Conservation (phyloP, 2,113 vertebrate genomes). For the zebrafish (Danio rerio) region DNA sequence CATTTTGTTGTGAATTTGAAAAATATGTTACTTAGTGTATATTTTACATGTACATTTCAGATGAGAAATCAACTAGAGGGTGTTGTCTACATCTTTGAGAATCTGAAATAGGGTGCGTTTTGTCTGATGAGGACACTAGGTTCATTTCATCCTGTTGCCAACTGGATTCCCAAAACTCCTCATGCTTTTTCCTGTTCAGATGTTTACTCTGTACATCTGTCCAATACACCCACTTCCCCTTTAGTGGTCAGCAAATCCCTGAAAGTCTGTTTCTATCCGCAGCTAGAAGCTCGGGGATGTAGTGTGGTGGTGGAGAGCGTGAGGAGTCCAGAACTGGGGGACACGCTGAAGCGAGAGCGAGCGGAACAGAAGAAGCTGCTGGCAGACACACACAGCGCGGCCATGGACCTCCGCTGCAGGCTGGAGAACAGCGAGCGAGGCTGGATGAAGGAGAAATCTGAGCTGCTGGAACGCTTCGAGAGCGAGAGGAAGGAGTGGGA, state of each 20-base stretch:
- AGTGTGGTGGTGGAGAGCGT: conserved; percentile 59
- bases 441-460: conserved; percentile 90
- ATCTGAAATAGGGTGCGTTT: too few relatives aligned
- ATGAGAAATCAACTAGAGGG: too few relatives aligned
- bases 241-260: conserved; percentile 24
- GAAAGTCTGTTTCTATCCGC: conserved; percentile 38
- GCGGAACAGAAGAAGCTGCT: conserved; percentile 79
- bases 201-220: conserved; percentile 5
- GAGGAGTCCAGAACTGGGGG: conserved; percentile 66
- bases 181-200: conserved; percentile 9
- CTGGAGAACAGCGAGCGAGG: conserved; percentile 84
- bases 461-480: conserved; percentile 92
- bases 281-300: conserved; percentile 74
- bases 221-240: neutral
- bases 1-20: too few relatives aligned
- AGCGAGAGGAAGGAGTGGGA: conserved; percentile 95
- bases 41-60: too few relatives aligned
- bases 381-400: conserved; percentile 71
- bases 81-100: too few relatives aligned
- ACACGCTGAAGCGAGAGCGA: conserved; percentile 72
- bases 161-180: conserved; percentile 22
- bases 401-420: conserved; percentile 87
- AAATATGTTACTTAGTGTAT: too few relatives aligned
- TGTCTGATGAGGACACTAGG: conserved; percentile 35
- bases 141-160: conserved; percentile 20